Percentiles rank a stretch among this genome's conserved stretches.
These are phyloP conservation scores for Axea sp. DNA, from an alignment of 2,888 invertebrate genomes.

Conservation along the genomic window DNA sequence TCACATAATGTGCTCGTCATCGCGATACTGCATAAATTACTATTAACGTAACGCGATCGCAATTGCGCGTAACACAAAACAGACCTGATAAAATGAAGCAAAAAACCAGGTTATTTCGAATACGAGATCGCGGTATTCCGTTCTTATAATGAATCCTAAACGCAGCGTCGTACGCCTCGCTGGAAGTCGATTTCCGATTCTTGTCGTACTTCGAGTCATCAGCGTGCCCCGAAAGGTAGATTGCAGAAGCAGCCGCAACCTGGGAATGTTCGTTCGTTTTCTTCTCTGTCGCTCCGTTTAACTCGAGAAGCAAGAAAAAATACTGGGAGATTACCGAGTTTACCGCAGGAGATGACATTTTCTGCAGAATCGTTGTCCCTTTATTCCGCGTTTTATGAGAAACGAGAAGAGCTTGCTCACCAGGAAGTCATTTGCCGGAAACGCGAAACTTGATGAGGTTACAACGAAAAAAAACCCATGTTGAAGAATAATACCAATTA, in stretches of 20 bases:
- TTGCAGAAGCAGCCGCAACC: constrained; percentile 34
- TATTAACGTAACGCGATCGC: constrained; percentile 11
- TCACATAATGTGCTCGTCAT: background rate
- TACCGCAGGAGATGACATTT: constrained; percentile 49
- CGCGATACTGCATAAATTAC: constrained; percentile 33
- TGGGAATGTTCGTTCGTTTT: constrained; percentile 30
- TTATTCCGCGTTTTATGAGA: constrained; percentile 21
- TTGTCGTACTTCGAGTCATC: constrained; percentile 16
- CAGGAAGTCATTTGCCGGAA: constrained; percentile 21
- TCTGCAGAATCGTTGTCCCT: constrained; percentile 29
- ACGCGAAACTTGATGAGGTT: constrained; percentile 15
- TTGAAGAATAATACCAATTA: background rate
- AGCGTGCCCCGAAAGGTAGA: background rate
- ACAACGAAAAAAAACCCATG: background rate
- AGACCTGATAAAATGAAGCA: too few species aligned
- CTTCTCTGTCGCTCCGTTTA: background rate
- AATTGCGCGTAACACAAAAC: too few species aligned
- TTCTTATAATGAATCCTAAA: constrained; percentile 27
- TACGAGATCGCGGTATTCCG: constrained; percentile 10
- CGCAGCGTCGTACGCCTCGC: constrained; percentile 30
- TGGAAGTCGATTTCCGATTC: constrained; percentile 48
- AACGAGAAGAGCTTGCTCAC: constrained; percentile 12
- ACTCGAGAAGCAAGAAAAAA: constrained; percentile 24
- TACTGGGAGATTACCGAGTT: constrained; percentile 33
- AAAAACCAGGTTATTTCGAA: constrained; percentile 6